Conservation (phyloP, 1,140 invertebrate species). For the Aculops lycopersici region DNA sequence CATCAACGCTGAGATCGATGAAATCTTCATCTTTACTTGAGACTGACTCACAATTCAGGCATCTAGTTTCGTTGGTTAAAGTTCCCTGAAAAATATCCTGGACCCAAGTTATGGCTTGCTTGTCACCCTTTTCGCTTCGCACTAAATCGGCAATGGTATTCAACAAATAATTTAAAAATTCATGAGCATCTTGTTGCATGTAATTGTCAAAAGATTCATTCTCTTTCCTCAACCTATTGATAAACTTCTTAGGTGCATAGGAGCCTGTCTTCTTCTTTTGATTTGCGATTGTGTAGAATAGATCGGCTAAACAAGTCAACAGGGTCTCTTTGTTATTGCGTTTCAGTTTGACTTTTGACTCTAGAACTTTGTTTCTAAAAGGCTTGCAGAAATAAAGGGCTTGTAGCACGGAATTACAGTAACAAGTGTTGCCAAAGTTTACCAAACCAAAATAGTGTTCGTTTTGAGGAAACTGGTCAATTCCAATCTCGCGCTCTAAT, state of each 20-base stretch:
- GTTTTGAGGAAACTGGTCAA: constrained; percentile 81
- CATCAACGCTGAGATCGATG: constrained; percentile 91
- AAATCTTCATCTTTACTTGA: constrained; percentile 80
- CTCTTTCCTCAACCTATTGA: constrained; percentile 82
- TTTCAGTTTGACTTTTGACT: constrained; percentile 91
- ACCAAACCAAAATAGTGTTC: constrained; percentile 95
- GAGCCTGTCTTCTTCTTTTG: constrained; percentile 98
- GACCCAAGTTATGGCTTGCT: constrained; percentile 76
- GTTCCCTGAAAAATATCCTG: constrained; percentile 99
- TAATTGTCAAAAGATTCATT: constrained; percentile 99
- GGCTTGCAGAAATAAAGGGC: constrained; percentile 95
- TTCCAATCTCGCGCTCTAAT: constrained; percentile 82
- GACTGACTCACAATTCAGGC: constrained; percentile 68
- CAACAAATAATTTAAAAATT: constrained; percentile 93
- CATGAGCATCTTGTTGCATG: constrained; percentile 98
- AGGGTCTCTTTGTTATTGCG: constrained; percentile 73
- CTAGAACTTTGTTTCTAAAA: constrained; percentile 86
- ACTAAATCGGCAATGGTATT: constrained; percentile 41
- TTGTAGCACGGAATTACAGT: constrained; percentile 96
- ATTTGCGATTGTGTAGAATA: constrained; percentile 93
- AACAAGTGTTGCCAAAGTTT: constrained; percentile 99
- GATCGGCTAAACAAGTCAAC: constrained; percentile 78
- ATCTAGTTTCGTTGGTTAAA: constrained; percentile 88
- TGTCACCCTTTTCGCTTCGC: constrained; percentile 4
- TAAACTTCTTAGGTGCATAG: constrained; percentile 97